Percentiles rank a stretch among this genome's conserved stretches.
These are phyloP conservation scores for Alectoris magna DNA, from an alignment of 2,797 vertebrate genomes.

Conservation along the genomic window DNA sequence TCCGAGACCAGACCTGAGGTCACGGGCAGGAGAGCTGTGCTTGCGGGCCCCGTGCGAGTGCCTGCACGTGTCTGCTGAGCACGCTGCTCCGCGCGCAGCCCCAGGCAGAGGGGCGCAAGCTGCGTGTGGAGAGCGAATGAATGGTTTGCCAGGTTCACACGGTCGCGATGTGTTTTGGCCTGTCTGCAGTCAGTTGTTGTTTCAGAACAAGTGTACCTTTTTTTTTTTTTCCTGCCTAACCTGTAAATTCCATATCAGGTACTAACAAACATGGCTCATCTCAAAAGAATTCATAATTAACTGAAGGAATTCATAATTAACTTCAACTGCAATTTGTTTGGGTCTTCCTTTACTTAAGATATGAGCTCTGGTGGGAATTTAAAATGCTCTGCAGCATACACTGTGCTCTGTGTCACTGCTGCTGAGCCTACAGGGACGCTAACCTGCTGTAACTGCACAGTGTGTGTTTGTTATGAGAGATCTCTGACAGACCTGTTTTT, in stretches of 20 bases:
- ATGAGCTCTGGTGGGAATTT: slow-evolving; percentile 33
- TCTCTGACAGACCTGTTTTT: slow-evolving; percentile 89
- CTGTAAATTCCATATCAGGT: slow-evolving; percentile 67
- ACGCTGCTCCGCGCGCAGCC: fast-evolving
- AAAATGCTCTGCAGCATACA: slow-evolving; percentile 21
- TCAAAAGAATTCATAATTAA: slow-evolving; percentile 72
- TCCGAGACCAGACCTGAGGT: neutral
- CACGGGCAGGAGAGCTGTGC: neutral
- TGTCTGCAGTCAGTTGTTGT: slow-evolving; percentile 33
- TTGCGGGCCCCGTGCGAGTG: neutral
- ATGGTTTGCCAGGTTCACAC: neutral
- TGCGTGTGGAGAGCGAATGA: neutral
- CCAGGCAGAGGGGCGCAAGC: neutral
- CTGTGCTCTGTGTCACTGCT: slow-evolving; percentile 54
- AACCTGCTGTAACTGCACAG: slow-evolving; percentile 75
- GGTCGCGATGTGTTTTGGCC: slow-evolving; percentile 37
- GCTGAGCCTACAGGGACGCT: slow-evolving; percentile 47
- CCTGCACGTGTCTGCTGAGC: neutral
- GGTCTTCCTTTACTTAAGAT: slow-evolving; percentile 42
- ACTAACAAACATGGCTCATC: slow-evolving; percentile 77
- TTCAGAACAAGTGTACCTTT: slow-evolving; percentile 17
- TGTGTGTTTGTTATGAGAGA: slow-evolving; percentile 81
- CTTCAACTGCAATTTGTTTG: slow-evolving; percentile 56
- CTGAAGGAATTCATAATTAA: slow-evolving; percentile 66
- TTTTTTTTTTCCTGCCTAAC: neutral